A percentile compares a stretch with the other conserved stretches of the same genome.
phyloP scores from a whole-genome alignment of 1,140 invertebrate genomes.

The Euschistus heros region DNA sequence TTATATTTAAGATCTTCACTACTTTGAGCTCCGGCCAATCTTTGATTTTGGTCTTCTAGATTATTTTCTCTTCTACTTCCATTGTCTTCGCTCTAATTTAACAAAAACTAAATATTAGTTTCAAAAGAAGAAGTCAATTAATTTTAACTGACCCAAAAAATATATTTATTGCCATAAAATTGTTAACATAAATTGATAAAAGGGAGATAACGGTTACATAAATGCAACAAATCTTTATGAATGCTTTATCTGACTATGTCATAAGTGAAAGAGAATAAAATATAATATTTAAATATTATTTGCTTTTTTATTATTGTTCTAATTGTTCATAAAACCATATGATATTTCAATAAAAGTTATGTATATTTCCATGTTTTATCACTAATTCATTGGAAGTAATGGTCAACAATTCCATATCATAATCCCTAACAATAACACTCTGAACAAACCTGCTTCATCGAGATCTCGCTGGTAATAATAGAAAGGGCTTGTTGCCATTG shows the following conservation, averaged over 20 bases:
- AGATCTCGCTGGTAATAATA: constrained; percentile 43
- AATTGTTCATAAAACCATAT: not conserved
- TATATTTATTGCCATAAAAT: no score
- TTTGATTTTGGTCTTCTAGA: not conserved
- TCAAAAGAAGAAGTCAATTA: no score
- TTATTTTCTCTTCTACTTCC: not conserved
- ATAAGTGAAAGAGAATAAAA: no score
- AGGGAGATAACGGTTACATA: no score
- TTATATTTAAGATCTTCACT: constrained; percentile 16
- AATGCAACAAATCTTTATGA: no score
- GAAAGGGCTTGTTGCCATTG: constrained; percentile 64
- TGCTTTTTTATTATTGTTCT: not conserved
- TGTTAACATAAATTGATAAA: no score
- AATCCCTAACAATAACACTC: not conserved
- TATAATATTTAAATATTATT: no score
- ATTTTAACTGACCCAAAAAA: no score
- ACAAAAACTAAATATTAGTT: not conserved
- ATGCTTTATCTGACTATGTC: no score
- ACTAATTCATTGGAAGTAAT: not conserved
- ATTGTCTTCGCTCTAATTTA: not conserved
- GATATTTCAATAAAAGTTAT: not conserved
- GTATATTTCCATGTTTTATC: not conserved
- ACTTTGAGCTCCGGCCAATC: not conserved
- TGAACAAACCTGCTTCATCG: constrained; percentile 19
- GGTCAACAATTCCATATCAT: not conserved